Conservation (phyloP, 2,888 invertebrate species). For the Ditylenchus weischeri region DNA sequence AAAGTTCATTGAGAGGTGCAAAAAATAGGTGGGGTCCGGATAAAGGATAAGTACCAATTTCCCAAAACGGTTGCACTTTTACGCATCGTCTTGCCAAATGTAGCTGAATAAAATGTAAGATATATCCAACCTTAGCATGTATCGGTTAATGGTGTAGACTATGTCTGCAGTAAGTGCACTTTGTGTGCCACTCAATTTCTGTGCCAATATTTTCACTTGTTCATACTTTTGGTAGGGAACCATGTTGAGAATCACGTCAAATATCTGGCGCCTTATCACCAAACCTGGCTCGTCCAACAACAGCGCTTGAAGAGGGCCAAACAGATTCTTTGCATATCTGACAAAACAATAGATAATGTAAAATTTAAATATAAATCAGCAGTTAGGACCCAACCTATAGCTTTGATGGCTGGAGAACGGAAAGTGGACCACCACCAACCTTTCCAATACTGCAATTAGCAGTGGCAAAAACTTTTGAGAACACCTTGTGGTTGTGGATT, state of each 20-base stretch:
- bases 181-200: neutral
- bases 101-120: too few species aligned
- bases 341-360: neutral
- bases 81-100: too few species aligned
- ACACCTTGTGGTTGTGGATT: neutral
- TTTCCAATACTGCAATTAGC: slow-evolving; percentile 5
- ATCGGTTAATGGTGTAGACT: too few species aligned
- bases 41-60: too few species aligned
- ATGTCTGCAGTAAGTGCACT: too few species aligned
- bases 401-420: slow-evolving; percentile 4
- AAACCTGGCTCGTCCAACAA: neutral
- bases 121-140: too few species aligned
- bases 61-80: too few species aligned
- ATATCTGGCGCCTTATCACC: neutral
- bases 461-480: slow-evolving; percentile 6
- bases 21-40: too few species aligned
- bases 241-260: slow-evolving; percentile 5
- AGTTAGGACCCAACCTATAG: neutral
- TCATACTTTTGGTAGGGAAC: neutral
- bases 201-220: neutral
- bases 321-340: neutral
- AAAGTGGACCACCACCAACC: slow-evolving; percentile 5
- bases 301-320: neutral
- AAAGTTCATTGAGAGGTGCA: too few species aligned
- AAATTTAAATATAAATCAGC: neutral